Percentiles rank a stretch among this genome's conserved stretches.
These are phyloP conservation scores for Polyploca ridens DNA, from an alignment of 2,888 invertebrate genomes.

Conservation along the genomic window DNA sequence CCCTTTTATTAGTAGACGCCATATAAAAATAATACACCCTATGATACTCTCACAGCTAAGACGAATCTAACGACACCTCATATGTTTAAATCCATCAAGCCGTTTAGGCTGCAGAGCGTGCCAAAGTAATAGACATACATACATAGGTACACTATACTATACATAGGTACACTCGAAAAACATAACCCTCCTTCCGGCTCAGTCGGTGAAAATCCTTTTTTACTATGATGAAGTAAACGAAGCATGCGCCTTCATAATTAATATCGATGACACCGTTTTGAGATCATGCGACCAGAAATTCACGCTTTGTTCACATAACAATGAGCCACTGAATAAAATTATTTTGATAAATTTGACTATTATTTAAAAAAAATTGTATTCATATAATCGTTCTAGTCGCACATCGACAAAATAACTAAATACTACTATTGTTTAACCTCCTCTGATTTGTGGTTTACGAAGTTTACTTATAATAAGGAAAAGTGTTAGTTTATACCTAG, in stretches of 20 bases:
- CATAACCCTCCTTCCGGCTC: no score
- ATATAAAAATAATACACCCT: no score
- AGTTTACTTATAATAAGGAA: constrained; percentile 26
- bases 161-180: no score
- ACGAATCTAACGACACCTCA: no score
- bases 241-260: not conserved
- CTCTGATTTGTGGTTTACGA: not conserved
- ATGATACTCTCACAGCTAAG: no score
- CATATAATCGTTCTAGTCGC: not conserved
- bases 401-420: not conserved
- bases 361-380: not conserved
- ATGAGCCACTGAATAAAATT: not conserved
- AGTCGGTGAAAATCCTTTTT: not conserved
- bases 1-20: no score
- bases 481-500: constrained; percentile 25
- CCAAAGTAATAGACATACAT: no score
- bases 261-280: not conserved
- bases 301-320: not conserved
- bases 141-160: no score
- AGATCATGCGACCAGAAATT: constrained; percentile 7
- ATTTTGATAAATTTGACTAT: constrained; percentile 2
- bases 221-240: not conserved
- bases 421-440: not conserved
- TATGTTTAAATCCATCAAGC: no score
- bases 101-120: no score